Evolutionary conservation across 2,888 invertebrate genomes (phyloP).

Genomic region (Drosophila mimica): DNA sequence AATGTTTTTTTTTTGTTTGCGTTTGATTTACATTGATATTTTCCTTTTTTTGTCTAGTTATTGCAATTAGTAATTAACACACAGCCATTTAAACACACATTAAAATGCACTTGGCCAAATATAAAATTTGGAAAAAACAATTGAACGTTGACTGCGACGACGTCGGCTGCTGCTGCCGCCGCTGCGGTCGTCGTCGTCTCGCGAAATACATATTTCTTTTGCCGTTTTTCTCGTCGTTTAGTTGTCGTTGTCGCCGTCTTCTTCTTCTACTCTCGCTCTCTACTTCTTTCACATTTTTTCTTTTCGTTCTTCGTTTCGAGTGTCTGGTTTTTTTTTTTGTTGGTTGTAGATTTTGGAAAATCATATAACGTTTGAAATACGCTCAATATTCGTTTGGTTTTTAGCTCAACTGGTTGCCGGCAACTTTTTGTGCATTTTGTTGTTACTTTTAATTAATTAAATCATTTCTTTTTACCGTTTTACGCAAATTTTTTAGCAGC

Average conservation of each 20-base stretch:
- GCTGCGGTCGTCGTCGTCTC: conserved; percentile 71
- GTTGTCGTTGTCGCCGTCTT: conserved; percentile 63
- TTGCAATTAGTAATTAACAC: conserved; percentile 74
- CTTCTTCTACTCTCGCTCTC: conserved; percentile 66
- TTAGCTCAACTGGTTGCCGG: conserved; percentile 62
- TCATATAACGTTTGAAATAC: conserved; percentile 76
- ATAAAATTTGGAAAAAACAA: conserved; percentile 72
- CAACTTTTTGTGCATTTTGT: conserved; percentile 63
- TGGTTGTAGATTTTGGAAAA: conserved; percentile 75
- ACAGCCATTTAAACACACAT: conserved; percentile 42
- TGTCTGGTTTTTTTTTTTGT: conserved; percentile 66
- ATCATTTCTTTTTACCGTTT: conserved; percentile 83
- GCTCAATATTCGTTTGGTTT: conserved; percentile 52
- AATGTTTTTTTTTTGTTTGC: conserved; percentile 39
- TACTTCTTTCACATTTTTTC: conserved; percentile 81
- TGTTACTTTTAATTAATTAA: conserved; percentile 69
- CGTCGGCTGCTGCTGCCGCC: conserved; percentile 48
- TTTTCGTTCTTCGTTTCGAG: conserved; percentile 64
- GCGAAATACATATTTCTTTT: conserved; percentile 83
- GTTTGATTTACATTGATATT: conserved; percentile 32
- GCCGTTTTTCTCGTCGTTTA: conserved; percentile 79
- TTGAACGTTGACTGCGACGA: conserved; percentile 69
- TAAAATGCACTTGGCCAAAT: conserved; percentile 62
- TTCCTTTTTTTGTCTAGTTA: conserved; percentile 38
- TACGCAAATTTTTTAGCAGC: conserved; percentile 82